A percentile compares a stretch with the other conserved stretches of the same genome.
Evolutionary conservation across 2,113 vertebrate species (phyloP).

Genomic region (Myiozetetes cayanensis): DNA sequence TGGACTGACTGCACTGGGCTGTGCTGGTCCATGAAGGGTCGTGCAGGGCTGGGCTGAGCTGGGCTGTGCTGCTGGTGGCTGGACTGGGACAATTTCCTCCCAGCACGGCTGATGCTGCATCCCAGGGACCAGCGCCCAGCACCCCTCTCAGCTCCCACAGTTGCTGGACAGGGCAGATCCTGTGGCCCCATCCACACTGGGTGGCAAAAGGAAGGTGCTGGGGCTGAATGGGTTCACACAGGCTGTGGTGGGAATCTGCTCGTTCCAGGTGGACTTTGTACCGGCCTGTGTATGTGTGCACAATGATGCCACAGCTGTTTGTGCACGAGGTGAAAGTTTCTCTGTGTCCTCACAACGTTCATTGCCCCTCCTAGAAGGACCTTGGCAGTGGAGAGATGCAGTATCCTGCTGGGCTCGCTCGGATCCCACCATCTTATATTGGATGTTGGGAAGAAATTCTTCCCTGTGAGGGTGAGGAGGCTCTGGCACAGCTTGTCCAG

Average conservation of each 20-base stretch:
- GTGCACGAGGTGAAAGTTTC: accelerated
- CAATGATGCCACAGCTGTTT: accelerated
- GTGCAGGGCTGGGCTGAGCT: accelerated
- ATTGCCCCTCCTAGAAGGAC: not conserved
- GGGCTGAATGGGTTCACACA: accelerated
- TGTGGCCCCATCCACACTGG: accelerated
- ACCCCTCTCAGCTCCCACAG: accelerated
- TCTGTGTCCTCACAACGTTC: accelerated
- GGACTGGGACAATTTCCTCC: not conserved
- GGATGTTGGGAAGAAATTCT: not conserved
- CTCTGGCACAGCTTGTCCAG: not conserved
- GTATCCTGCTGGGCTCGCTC: not conserved
- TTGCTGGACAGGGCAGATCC: accelerated
- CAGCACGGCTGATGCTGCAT: not conserved
- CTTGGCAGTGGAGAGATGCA: not conserved
- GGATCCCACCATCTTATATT: not conserved
- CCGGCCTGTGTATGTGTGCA: accelerated
- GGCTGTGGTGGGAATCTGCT: accelerated
- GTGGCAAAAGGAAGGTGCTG: not conserved
- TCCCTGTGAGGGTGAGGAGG: not conserved
- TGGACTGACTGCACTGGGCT: not conserved
- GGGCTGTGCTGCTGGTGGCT: not conserved
- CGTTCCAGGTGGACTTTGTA: not conserved
- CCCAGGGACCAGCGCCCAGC: accelerated
- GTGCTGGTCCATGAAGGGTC: not conserved